Base-by-base conservation (phyloP, 2,888 invertebrate genomes). In the Diarsia dahlii region DNA sequence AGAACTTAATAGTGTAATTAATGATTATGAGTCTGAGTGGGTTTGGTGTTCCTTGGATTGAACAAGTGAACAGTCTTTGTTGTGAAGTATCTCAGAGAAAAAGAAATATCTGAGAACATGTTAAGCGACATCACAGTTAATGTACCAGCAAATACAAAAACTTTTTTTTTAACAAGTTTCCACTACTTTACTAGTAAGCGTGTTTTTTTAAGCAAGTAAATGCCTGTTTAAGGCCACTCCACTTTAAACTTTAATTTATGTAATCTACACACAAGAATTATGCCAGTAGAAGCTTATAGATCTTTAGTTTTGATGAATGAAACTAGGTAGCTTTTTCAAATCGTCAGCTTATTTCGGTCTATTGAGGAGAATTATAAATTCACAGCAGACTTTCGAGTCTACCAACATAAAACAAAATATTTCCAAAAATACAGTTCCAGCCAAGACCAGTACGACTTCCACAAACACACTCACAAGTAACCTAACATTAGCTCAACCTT, bases 401-500 rank as follows among this genome's bases (percentile, higher is more conserved):
- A 64, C 64, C 28, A 13, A 23, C 0, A 5, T 20, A 23, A 50
- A n/a, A 52, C 18, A 39, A 54, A 71, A 63, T 50, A 39, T 4
- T 64, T 54, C 28, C 20, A 4, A 5, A 5, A 28, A 45, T 34
- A 46, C 20, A 56, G 3, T 52, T 69, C 15, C 15, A 45, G 20
- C 39, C 45, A 60, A 66, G 81, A 73, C 20, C 46, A 52, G 56
- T 39, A 15, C 28, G 52, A 28, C 39, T 15, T n/a, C 60, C 60
- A 52, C 74, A 28, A 71, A 50, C 64, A 58, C 65, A 58, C 65
- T 72, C 67, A 48, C 64, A 84, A 76, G 81, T 76, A 71, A 84
- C 80, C 65, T 48, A 67, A 84, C 78, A 84, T 85, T 75, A 82
- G 74, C 86, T 83, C 54, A 71, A 82, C 85, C 79, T 81, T 65